Evolutionary conservation across 2,113 vertebrate genomes (phyloP), one percentile per base, ranked within the genome.

Genomic region (Myocastor coypus): DNA sequence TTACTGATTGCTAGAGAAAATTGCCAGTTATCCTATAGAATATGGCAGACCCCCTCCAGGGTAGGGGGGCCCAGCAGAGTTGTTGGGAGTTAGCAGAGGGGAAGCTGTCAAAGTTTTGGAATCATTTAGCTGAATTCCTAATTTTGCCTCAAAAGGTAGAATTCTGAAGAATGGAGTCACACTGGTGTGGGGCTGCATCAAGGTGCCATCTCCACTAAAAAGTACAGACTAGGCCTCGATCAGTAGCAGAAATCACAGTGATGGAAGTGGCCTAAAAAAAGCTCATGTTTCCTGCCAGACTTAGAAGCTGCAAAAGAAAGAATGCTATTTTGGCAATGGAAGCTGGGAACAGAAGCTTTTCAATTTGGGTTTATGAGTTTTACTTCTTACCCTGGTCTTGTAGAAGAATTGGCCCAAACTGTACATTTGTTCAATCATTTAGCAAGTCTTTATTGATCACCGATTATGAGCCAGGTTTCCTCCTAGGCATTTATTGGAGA

Each of bases 361-460:
- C 52, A 63, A 20, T 68, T 68, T 95, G 77, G 52, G 50, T 30
- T 75, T n/a, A 59, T 80, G 77, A 1, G 0, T 84, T 96, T 92
- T 28, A 28, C 42, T 92, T 80, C 92, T 75, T 85, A 34, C 40
- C 37, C 30, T 37, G 55, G 19, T 16, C 55, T 81, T 40, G 28
- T 64, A 55, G 69, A 52, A 64, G 5, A 28, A n/a, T 90, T 40
- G 30, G 13, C 42, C 42, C 28, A 64, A 14, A 40, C 50, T 83
- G 22, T 77, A 71, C 68, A 77, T 89, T 83, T 90, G n/a, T 87
- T 75, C 57, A 40, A 87, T 90, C 64, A 87, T 66, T 94, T 52
- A 68, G 50, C 26, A 95, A 73, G 59, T 46, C 40, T 85, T 90
- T 78, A 73, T 57, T 88, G 63, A 89, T 26, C 37, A 82, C 77